A percentile compares a stretch with the other conserved stretches of the same genome.
Evolutionary conservation across 2,113 vertebrate genomes (phyloP).

Genomic region (Sinocyclocheilus maitianheensis): DNA sequence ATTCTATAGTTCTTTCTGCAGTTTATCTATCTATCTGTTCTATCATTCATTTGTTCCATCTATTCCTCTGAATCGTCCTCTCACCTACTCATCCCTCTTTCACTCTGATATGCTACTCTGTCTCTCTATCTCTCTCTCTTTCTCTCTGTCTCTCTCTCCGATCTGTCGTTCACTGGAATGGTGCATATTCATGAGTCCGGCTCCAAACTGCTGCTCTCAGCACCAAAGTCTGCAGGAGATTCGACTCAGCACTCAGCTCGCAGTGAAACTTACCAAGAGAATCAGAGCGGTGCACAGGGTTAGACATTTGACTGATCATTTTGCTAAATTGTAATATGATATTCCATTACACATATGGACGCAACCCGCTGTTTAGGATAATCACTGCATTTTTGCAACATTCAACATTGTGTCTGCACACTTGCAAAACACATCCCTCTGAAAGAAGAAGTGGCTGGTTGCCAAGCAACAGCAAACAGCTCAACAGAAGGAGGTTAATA

Average conservation of each 20-base stretch:
- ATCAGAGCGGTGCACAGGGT: conserved; percentile 1
- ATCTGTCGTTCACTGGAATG: conserved; percentile 69
- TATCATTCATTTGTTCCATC: no score
- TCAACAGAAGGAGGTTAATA: conserved; percentile 61
- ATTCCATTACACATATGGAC: conserved; percentile 29
- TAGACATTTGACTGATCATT: conserved; percentile 22
- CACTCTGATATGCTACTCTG: background rate
- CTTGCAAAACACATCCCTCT: conserved; percentile 26
- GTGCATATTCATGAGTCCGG: conserved; percentile 78
- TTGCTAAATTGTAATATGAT: conserved; percentile 39
- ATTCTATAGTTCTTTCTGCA: background rate
- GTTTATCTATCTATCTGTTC: background rate
- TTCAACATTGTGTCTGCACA: conserved; percentile 23
- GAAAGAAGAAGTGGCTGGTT: conserved; percentile 67
- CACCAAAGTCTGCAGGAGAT: conserved; percentile 74
- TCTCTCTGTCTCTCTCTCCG: conserved; percentile 42
- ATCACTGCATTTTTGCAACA: conserved; percentile 28
- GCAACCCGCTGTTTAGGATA: conserved; percentile 33
- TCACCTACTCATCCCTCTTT: background rate
- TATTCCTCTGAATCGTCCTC: background rate
- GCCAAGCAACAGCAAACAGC: conserved; percentile 77
- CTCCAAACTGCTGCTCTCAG: conserved; percentile 74
- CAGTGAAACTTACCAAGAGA: conserved; percentile 10
- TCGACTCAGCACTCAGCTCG: conserved; percentile 68
- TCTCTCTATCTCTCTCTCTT: conserved; percentile 43